Evolutionary conservation across 2,888 invertebrate species (phyloP).

Genomic region (Epirrita christyi): DNA sequence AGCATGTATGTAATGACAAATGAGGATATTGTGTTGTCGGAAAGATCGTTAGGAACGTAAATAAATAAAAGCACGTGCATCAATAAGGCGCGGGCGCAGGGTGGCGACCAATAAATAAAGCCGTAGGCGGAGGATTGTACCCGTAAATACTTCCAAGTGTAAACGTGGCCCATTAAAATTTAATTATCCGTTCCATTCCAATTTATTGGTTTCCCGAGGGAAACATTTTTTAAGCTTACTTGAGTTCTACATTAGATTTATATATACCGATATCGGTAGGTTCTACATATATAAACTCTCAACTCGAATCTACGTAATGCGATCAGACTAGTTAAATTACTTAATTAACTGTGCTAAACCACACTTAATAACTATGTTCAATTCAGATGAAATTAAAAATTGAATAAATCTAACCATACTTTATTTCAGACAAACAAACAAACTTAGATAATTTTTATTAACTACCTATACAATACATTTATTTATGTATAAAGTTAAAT

Average conservation of each 20-base stretch:
- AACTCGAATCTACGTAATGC: not conserved
- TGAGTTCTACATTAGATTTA: slow-evolving; percentile 9
- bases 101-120: slow-evolving; percentile 58
- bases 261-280: not conserved
- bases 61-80: slow-evolving; percentile 38
- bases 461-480: not conserved
- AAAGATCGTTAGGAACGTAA: slow-evolving; percentile 29
- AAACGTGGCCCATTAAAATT: slow-evolving; percentile 66
- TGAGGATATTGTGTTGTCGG: slow-evolving; percentile 30
- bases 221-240: slow-evolving; percentile 43
- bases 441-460: not conserved
- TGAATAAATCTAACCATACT: not conserved
- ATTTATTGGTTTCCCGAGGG: slow-evolving; percentile 70
- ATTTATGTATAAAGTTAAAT: not conserved
- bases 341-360: not conserved
- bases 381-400: slow-evolving; percentile 2
- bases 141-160: slow-evolving; percentile 63
- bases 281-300: not conserved
- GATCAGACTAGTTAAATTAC: not conserved
- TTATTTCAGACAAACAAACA: slow-evolving; percentile 3
- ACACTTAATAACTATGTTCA: not conserved
- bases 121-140: slow-evolving; percentile 60
- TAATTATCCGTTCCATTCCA: slow-evolving; percentile 65
- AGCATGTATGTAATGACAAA: slow-evolving; percentile 36
- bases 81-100: slow-evolving; percentile 29